A percentile compares a stretch with the other conserved stretches of the same genome.
phyloP scores from a whole-genome alignment of 1,140 invertebrate species.

The Daktulosphaira vitifoliae region DNA sequence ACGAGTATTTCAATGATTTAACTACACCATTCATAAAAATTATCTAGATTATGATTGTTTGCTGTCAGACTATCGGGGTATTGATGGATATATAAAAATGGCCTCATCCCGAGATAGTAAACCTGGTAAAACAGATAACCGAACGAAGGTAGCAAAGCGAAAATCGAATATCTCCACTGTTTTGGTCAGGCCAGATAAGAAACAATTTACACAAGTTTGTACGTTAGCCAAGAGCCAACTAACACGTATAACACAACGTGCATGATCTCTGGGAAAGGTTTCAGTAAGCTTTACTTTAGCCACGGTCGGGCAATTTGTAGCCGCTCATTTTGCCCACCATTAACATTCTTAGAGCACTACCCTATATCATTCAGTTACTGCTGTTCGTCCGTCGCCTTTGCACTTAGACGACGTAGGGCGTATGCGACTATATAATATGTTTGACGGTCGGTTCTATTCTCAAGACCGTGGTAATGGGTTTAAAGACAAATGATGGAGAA shows the following conservation, averaged over 20 bases:
- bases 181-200: not conserved
- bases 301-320: too few species aligned
- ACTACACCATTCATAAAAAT: too few species aligned
- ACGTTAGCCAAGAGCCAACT: not conserved
- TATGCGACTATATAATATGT: too few species aligned
- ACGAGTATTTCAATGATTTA: too few species aligned
- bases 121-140: not conserved
- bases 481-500: not conserved
- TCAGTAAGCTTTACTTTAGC: too few species aligned
- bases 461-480: slow-evolving; percentile 1
- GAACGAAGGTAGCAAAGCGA: not conserved
- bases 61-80: not conserved
- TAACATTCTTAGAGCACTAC: too few species aligned
- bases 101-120: not conserved
- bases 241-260: too few species aligned
- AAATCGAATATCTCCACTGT: not conserved
- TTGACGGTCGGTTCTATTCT: not conserved
- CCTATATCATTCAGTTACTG: not conserved
- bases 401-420: slow-evolving; percentile 1
- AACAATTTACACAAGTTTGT: slow-evolving; percentile 21
- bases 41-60: too few species aligned
- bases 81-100: slow-evolving; percentile 21
- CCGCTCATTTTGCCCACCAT: too few species aligned
- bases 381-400: not conserved
- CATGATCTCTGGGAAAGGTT: too few species aligned